These are phyloP conservation scores for Leptosomus discolor DNA, from an alignment of 2,113 vertebrate species.

Conservation along the genomic window DNA sequence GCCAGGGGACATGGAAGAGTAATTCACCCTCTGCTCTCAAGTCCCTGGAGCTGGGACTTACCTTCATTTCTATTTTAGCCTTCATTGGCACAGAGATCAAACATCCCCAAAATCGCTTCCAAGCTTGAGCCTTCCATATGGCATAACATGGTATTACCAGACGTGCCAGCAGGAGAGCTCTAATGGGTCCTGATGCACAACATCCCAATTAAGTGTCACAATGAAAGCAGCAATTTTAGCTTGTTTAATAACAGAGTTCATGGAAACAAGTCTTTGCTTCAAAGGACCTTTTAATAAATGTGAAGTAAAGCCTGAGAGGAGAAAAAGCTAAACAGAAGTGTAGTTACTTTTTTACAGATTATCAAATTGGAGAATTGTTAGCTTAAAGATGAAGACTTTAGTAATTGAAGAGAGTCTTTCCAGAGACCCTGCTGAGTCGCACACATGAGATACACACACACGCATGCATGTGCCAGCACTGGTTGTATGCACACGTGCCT, in stretches of 20 bases:
- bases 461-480: neutral
- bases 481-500: accelerated
- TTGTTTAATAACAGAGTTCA: neutral
- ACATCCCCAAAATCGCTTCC: neutral
- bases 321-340: neutral
- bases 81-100: neutral
- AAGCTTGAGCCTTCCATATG: neutral
- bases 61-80: neutral
- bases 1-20: neutral
- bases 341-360: neutral
- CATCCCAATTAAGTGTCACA: constrained; percentile 31
- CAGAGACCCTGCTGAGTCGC: neutral
- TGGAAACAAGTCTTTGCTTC: neutral
- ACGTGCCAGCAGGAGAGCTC: neutral
- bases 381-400: neutral
- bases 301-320: neutral
- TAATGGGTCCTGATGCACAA: constrained; percentile 21
- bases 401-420: neutral
- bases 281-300: neutral
- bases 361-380: neutral
- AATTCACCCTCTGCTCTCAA: neutral
- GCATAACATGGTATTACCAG: neutral
- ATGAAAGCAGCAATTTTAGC: constrained; percentile 17
- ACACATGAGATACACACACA: neutral
- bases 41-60: neutral